Conservation (phyloP, 2,113 vertebrate genomes). For the Bostrychus sinensis region DNA sequence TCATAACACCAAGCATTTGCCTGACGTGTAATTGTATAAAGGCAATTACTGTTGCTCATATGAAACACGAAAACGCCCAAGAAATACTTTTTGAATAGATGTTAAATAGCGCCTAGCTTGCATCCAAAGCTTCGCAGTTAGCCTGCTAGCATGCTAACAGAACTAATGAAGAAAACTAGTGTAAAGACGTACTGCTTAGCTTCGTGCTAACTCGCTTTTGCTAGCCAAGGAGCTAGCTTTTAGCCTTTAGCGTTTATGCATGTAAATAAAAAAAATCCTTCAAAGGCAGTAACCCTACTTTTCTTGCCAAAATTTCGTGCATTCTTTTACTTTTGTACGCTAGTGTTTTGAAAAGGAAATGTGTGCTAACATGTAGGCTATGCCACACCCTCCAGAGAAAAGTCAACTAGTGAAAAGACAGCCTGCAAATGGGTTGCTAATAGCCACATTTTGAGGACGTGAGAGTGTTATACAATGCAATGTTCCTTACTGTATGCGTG, state of each 20-base stretch:
- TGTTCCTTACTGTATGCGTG: not conserved
- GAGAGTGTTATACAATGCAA: not conserved
- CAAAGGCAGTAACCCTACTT: not conserved
- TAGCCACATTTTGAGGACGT: not conserved
- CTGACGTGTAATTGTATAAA: not conserved
- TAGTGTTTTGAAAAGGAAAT: not conserved
- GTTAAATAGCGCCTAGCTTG: not conserved
- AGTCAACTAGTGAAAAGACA: not conserved
- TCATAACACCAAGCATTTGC: not conserved
- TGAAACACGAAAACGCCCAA: not conserved
- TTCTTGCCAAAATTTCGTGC: not conserved
- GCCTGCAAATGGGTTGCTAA: not conserved
- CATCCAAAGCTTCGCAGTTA: slow-evolving; percentile 8
- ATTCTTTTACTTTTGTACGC: not conserved
- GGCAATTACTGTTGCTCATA: accelerated
- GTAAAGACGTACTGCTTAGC: slow-evolving; percentile 11
- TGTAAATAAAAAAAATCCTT: not conserved
- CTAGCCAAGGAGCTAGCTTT: not conserved
- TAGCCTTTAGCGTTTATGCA: not conserved
- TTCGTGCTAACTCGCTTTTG: slow-evolving; percentile 22
- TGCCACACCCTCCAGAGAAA: slow-evolving; percentile 60
- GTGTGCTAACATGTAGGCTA: slow-evolving; percentile 33
- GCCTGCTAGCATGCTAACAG: slow-evolving; percentile 59
- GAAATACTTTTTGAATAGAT: not conserved
- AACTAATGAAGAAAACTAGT: not conserved